Base-by-base conservation (phyloP, 2,797 vertebrate species). In the Triplophysa yarkandensis region DNA sequence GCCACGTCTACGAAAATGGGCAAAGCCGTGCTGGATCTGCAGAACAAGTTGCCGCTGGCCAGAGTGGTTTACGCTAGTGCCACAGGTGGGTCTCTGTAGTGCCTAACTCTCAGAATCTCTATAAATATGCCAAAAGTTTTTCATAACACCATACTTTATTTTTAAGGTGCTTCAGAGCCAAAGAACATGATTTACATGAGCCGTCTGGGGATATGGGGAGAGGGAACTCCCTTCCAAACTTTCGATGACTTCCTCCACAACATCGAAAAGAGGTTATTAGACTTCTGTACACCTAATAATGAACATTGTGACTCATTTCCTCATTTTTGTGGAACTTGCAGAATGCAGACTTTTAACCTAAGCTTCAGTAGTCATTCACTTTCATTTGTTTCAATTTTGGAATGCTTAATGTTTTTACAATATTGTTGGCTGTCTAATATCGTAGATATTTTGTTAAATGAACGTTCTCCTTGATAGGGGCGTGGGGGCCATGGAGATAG, bases 151-250 rank as follows among this genome's bases (percentile, higher is more conserved):
- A 5, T 13, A 41, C 9, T 1, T 0, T 34, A 1, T 0, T 25
- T 77, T 48, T 4, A 25, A 99, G 98, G 98, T 90, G 98, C 98
- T 85, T 99, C 98, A 4, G 98, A 99, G 92, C 98, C 98, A 90
- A 98, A 98, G 89, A 99, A 99, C 91, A 99, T 99, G 98, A 98
- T 99, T 85, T 99, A 99, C 86, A 99, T 99, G 98, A 99, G 96
- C 88, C 97, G 97, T 72, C 91, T 99, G 88, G 98, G 98, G 46
- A 99, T 99, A 82, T 99, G 98, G 98, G 98, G 98, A 1, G 94
- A 98, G 44, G 97, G 96, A 76, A 99, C 98, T 0, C 95, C 96
- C 5, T 99, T 99, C 89, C 92, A 91, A 79, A 86, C 91, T 0
- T 99, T 99, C 0, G 98, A 99, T 0, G 98, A 99, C 80, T 99